phyloP scores from a whole-genome alignment of 1,140 invertebrate species.

The Cyphomyrmex costatus region DNA sequence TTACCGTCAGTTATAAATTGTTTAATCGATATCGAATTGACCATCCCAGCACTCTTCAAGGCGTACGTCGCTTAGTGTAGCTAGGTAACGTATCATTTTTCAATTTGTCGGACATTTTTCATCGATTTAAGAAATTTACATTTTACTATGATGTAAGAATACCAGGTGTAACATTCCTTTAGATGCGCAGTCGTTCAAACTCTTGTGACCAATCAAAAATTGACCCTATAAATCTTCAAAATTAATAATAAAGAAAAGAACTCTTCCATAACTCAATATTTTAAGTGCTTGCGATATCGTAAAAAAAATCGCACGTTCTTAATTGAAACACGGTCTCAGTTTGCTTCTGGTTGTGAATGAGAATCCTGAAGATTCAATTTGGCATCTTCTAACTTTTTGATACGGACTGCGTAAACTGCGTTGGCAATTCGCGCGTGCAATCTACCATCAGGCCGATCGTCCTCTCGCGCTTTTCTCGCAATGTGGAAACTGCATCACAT shows the following conservation, averaged over 20 bases:
- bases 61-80: not conserved
- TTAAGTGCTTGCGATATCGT: no score
- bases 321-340: no score
- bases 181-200: no score
- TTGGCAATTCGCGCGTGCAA: not conserved
- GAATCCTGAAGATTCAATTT: not conserved
- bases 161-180: no score
- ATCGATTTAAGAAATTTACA: no score
- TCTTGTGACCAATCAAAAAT: no score
- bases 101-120: not conserved
- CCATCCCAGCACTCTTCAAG: not conserved
- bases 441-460: conserved; percentile 6
- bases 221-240: no score
- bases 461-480: conserved; percentile 49
- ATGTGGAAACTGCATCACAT: conserved; percentile 17
- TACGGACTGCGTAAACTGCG: not conserved
- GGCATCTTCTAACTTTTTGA: not conserved
- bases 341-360: not conserved
- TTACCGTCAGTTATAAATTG: conserved; percentile 27
- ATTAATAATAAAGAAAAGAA: no score
- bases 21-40: conserved; percentile 38
- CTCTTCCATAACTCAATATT: no score
- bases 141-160: not conserved
- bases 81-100: not conserved
- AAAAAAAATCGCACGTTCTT: no score